These are phyloP conservation scores for Odocoileus virginianus DNA, from an alignment of 2,113 vertebrate species.

Conservation along the genomic window DNA sequence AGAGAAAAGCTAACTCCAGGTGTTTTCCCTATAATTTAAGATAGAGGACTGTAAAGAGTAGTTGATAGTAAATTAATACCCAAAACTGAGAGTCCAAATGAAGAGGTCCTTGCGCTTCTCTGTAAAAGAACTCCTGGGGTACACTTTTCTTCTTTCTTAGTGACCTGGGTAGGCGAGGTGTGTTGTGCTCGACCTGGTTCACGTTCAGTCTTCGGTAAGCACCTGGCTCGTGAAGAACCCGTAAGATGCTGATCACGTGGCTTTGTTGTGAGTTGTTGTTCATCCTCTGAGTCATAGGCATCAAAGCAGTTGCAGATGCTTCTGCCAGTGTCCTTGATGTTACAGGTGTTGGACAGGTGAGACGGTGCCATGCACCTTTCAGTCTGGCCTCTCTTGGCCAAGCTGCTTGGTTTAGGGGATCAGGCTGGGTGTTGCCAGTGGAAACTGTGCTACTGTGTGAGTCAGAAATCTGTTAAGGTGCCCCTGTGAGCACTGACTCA, in stretches of 20 bases:
- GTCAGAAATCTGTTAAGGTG: not conserved
- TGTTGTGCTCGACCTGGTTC: not conserved
- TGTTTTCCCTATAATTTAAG: not conserved
- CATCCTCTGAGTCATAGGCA: not conserved
- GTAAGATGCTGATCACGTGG: not conserved
- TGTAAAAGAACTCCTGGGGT: not conserved
- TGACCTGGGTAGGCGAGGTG: not conserved
- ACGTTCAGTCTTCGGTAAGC: not conserved
- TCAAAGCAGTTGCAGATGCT: conserved; percentile 5
- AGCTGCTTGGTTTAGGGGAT: not conserved
- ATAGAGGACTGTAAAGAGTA: not conserved
- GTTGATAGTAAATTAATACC: not conserved
- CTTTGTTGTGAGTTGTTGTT: conserved; percentile 17
- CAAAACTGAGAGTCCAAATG: not conserved
- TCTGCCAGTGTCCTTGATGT: not conserved
- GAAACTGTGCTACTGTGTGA: not conserved
- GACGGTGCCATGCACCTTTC: not conserved
- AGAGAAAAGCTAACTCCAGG: not conserved
- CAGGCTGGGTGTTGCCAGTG: not conserved
- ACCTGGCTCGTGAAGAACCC: not conserved
- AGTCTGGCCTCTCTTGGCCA: not conserved
- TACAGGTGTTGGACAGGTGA: not conserved
- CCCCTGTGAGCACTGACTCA: not conserved
- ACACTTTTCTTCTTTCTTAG: not conserved
- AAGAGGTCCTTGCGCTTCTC: not conserved